Evolutionary conservation across 2,113 vertebrate genomes (phyloP), one percentile per base, ranked within the genome.

Genomic region (Dipodomys spectabilis): DNA sequence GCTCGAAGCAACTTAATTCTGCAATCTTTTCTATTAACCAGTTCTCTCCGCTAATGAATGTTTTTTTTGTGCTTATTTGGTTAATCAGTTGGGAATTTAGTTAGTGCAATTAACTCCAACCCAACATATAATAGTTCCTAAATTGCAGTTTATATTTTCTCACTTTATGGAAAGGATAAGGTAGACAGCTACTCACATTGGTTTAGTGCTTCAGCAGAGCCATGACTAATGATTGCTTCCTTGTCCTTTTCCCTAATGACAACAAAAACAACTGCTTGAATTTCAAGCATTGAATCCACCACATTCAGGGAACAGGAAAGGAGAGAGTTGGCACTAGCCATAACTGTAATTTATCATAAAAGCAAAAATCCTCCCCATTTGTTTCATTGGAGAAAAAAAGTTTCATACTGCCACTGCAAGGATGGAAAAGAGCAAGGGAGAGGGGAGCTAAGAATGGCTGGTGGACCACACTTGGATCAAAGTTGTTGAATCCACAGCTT

Each of bases 81-180:
- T 80, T 53, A 69, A 74, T 91, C 65, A 32, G 15, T 81, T 89
- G 93, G 65, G 83, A 92, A 93, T 49, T 10, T 19, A 32, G 57
- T 91, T 95, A 65, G 39, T 83, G 4, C 15, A 85, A 72, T 77
- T 92, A 82, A 93, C 16, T 74, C 78, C 89, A 84, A 87, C 81
- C 30, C 44, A 85, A 81, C 35, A 39, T 57, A 22, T 0, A 82
- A 20, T 82, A 27, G 23, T 32, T 86, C 81, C 75, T 32, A 91
- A 86, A 86, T 68, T 13, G 35, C 11, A 44, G 23, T 79, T 85
- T 71, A 4, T 15, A 49, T 73, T 90, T 74, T 67, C 69, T 85
- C 64, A 65, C 19, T 69, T 75, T 62, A 65, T 49, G 79, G 60
- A 88, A 90, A 71, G 64, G 79, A 73, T 44, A 32, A 69, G 67